phyloP scores from a whole-genome alignment of 2,797 vertebrate genomes.

The Lepus oiostolus region DNA sequence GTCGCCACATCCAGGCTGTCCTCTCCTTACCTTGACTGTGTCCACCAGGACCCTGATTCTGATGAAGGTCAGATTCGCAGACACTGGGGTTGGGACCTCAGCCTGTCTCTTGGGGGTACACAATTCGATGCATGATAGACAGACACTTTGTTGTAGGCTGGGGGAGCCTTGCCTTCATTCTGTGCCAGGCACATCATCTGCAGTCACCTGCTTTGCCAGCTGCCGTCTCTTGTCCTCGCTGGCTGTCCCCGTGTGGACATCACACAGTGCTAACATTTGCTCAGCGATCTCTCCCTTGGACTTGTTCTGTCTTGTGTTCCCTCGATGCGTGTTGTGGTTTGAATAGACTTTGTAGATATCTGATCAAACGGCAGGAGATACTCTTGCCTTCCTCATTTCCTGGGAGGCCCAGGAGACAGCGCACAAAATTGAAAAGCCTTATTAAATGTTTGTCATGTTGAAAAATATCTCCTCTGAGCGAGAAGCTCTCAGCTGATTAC shows the following conservation, averaged over 20 bases:
- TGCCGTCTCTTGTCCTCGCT: not conserved
- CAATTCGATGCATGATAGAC: not conserved
- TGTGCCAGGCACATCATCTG: not conserved
- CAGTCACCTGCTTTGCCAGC: not conserved
- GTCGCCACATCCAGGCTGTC: not conserved
- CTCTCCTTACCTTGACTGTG: not conserved
- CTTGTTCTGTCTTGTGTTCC: constrained; percentile 21
- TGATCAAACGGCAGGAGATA: constrained; percentile 39
- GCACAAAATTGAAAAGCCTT: constrained; percentile 47
- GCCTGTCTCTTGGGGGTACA: not conserved
- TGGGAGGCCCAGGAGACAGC: constrained; percentile 2
- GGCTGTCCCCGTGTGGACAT: not conserved
- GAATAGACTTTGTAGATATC: not conserved
- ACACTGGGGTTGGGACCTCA: not conserved
- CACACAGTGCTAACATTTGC: not conserved
- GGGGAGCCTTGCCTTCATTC: not conserved
- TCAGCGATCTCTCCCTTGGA: not conserved
- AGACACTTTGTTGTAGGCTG: not conserved
- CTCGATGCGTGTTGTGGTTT: not conserved
- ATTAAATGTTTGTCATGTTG: constrained; percentile 68
- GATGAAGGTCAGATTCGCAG: not conserved
- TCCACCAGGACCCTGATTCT: not conserved
- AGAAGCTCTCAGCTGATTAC: not conserved
- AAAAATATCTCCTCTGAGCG: not conserved
- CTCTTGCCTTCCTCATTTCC: constrained; percentile 41